Conservation (phyloP, 2,888 invertebrate genomes). For the Rhaphigaster nebulosa region DNA sequence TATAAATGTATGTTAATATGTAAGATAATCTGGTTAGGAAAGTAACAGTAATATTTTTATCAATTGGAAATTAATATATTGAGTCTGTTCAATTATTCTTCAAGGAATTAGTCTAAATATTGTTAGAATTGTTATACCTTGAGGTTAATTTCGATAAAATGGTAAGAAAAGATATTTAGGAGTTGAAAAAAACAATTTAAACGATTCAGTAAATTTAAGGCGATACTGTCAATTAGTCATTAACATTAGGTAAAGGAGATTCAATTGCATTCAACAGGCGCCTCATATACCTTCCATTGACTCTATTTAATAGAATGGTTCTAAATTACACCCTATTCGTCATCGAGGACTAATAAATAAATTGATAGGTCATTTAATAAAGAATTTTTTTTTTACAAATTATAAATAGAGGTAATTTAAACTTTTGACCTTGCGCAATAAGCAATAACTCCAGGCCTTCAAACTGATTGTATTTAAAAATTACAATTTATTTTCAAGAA, state of each 20-base stretch:
- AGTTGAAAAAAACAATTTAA: neutral
- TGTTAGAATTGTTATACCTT: no score
- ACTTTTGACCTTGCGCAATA: neutral
- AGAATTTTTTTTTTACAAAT: neutral
- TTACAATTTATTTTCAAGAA: neutral
- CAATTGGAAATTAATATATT: no score
- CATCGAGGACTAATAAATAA: neutral
- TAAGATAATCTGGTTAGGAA: no score
- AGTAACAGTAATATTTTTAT: no score
- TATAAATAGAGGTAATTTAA: neutral
- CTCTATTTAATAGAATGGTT: neutral
- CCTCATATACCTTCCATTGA: neutral
- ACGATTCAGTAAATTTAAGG: neutral
- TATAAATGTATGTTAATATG: neutral
- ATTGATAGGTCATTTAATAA: neutral
- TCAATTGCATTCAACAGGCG: conserved; percentile 48
- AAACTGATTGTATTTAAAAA: neutral
- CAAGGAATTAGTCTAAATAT: no score
- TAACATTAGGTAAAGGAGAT: conserved; percentile 19
- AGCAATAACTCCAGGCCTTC: neutral
- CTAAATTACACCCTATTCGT: neutral
- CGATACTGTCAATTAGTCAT: neutral
- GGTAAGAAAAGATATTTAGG: no score
- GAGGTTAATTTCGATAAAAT: no score
- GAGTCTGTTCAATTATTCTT: no score